A percentile compares a stretch with the other conserved stretches of the same genome.
Conservation (phyloP, 1,140 invertebrate genomes). For the Cyclargus thomasi region DNA sequence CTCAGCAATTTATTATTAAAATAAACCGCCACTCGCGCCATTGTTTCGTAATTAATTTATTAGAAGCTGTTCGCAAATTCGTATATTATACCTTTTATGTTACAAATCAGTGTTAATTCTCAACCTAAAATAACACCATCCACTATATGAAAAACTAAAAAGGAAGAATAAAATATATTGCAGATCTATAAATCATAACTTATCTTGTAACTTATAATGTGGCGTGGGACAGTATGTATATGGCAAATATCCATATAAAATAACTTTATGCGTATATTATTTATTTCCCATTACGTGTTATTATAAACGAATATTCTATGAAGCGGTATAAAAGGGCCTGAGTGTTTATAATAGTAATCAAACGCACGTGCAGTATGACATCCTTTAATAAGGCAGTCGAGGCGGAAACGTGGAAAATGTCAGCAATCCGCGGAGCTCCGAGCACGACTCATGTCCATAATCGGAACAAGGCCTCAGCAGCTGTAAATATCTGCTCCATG, state of each 20-base stretch:
- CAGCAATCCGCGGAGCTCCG: conserved; percentile 58
- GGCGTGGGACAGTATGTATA: too few species aligned
- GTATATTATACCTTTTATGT: neutral
- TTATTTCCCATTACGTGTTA: neutral
- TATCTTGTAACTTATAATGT: too few species aligned
- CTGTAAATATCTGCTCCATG: conserved; percentile 66
- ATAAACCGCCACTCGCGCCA: conserved; percentile 16
- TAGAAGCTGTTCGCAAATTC: neutral
- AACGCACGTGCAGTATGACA: conserved; percentile 59
- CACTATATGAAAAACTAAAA: neutral
- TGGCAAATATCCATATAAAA: too few species aligned
- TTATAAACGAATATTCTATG: conserved; percentile 24
- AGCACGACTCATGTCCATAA: conserved; percentile 70
- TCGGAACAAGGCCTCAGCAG: conserved; percentile 70
- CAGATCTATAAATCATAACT: too few species aligned
- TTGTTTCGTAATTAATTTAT: conserved; percentile 15
- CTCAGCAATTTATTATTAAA: conserved; percentile 20
- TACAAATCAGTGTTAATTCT: neutral
- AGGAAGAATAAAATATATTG: neutral
- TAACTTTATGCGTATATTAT: neutral
- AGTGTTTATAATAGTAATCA: conserved; percentile 48
- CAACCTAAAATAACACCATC: neutral
- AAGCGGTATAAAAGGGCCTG: conserved; percentile 30
- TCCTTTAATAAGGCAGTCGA: conserved; percentile 67
- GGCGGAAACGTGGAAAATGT: conserved; percentile 73